Conservation (phyloP, 2,888 invertebrate species). For the Ashinkailepas kermadecensis region DNA sequence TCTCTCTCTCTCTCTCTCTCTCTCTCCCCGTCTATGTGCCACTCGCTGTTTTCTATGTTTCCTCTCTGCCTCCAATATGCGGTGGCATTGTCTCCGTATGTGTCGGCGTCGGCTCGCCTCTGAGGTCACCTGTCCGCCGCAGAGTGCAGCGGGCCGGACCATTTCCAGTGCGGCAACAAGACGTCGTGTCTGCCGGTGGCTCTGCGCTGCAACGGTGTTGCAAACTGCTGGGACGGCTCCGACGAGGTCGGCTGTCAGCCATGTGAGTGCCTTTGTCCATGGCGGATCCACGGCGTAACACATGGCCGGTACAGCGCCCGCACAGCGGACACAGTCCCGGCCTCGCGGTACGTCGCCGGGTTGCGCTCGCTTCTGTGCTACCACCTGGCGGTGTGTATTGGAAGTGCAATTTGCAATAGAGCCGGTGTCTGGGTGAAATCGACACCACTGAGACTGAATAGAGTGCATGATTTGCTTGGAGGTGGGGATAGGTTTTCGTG, state of each 20-base stretch:
- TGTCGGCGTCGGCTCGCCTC: too few relatives aligned
- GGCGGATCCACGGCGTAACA: not conserved
- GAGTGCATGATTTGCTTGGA: too few relatives aligned
- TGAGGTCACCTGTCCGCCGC: not conserved
- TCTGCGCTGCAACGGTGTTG: not conserved
- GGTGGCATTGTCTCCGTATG: too few relatives aligned
- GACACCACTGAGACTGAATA: too few relatives aligned
- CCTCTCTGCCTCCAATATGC: too few relatives aligned
- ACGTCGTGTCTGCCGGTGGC: not conserved
- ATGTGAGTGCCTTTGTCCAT: not conserved
- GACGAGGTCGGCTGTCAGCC: constrained; percentile 8
- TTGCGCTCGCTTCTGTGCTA: not conserved
- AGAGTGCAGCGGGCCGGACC: constrained; percentile 2
- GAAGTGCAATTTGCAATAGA: too few relatives aligned
- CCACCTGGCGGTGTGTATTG: too few relatives aligned
- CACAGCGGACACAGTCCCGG: not conserved
- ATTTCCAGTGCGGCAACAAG: constrained; percentile 10
- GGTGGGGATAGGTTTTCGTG: too few relatives aligned
- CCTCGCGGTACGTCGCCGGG: not conserved
- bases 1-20: too few relatives aligned
- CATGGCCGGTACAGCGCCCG: not conserved
- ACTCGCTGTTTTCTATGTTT: too few relatives aligned
- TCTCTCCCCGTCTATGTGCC: too few relatives aligned
- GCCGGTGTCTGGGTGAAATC: too few relatives aligned
- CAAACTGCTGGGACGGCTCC: constrained; percentile 14